Evolutionary conservation across 2,888 invertebrate species (phyloP), one percentile per base, ranked within the genome.

Genomic region (Malthinus flaveolus): DNA sequence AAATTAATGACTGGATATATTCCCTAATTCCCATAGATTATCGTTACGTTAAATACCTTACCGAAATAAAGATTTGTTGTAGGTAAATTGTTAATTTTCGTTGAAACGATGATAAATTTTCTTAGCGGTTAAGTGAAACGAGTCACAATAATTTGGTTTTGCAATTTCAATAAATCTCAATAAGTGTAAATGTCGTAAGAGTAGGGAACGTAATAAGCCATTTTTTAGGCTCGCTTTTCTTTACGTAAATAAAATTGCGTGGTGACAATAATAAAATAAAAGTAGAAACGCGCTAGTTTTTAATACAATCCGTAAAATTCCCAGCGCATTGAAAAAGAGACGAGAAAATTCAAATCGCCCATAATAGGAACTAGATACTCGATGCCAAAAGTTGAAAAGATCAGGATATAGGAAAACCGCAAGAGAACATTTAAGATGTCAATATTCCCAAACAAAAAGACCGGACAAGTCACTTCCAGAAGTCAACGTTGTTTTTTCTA

Each of bases 401-500:
- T 49, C 39, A 36, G 53, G 46, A 52, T 52, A 58, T 53, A 23
- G 3, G 63, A 50, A 61, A 59, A 61, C 59, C 58, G 44, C 61
- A 65, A 56, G 61, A 52, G 58, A 53, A 48, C 60, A 60, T 51
- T 46, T 55, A 51, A 56, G 56, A 56, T 50, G 56, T 65, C 61
- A 57, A 59, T 59, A 63, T 61, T 56, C 59, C 37, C 54, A 54
- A 58, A 57, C 57, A 58, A 61, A 61, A 59, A 59, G 62, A 54
- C 56, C 59, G 63, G 61, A 67, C 66, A 65, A 68, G 68, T 68
- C 67, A 66, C 63, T 65, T 65, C 59, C 62, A 65, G 67, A 65
- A 66, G 58, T 60, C 59, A 49, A 63, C 57, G 63, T 63, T 63
- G 64, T 66, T 68, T 69, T 69, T 69, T 66, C 69, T 64, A 69